Base-by-base conservation (phyloP, 2,888 invertebrate species). In the Drosophila gaucha region DNA sequence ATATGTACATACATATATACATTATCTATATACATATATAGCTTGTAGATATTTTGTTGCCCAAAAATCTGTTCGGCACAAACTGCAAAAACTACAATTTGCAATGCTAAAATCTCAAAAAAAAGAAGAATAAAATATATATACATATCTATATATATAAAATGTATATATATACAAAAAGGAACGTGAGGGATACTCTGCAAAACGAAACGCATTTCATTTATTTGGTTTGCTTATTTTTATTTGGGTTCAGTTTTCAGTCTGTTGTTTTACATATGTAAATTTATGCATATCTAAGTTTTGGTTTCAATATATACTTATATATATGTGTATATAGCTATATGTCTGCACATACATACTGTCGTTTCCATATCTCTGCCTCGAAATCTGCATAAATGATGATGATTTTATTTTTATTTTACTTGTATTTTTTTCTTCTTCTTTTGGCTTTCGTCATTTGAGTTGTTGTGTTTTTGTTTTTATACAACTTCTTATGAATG, bases 351-450 rank as follows among this genome's bases (percentile, higher is more conserved):
- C 31, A 65, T 39, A 62, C 41, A 20, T 10, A 66, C 56, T 69
- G 85, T 86, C 82, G 78, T 75, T 60, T 55, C 65, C 75, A 62
- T 86, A 88, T 84, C 80, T 65, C 52, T 77, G 80, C 67, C 68
- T 74, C 47, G 47, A 69, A 84, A 88, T 88, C 80, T 86, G 88
- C 83, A 83, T 88, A 83, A 86, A 84, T 86, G 78, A 86, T 88
- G 88, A 88, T 86, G 80, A 79, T 83, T 88, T 86, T 67, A 49
- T 49, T 44, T 41, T 44, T 18, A 18, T 28, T 33, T 49, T 49
- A 6, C 3, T 20, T 31, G 31, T 9, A 30, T 20, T 33, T 41
- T 49, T 49, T 47, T 6, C 26, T 33, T 22, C 35, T 55, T 38
- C 44, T 36, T 14, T 62, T 49, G 59, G 56, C 69, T 86, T 70